Evolutionary conservation across 2,113 vertebrate genomes (phyloP), one percentile per base, ranked within the genome.

Genomic region (Tragelaphus buxtoni): DNA sequence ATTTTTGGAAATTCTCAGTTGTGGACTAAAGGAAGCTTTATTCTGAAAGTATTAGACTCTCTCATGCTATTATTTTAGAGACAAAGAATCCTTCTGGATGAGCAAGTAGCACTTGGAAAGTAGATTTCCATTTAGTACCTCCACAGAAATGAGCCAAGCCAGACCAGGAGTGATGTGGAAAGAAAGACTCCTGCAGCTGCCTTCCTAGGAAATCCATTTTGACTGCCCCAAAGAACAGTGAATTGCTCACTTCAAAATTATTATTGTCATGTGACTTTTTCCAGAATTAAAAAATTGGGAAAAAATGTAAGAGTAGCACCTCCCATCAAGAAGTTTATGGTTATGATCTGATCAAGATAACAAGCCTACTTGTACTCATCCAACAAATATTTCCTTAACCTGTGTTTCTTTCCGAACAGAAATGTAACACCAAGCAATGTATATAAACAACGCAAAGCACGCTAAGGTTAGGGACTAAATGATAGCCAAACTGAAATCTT

Each of bases 1-100:
- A 93, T 96, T 97, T 96, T 96, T 92, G 76, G 94, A 96, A 97
- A 93, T 74, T 55, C 76, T 87, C 95, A 92, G 81, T 96, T 97
- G 81, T 96, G 80, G 85, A 91, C 89, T 80, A 74, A 96, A 94
- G 76, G 74, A 96, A 95, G 74, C 20, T 94, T 93, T 96, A 65
- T 87, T 96, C 77, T 91, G 35, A 91, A 96, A 90, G 81, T 76
- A 90, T 76, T 90, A 91, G n/a, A 61, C 42, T 89, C 32, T 94
- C 53, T 32, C 58, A 53, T 61, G 86, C 58, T 95, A n/a, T 93
- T 94, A 85, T 97, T 96, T 96, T 88, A 76, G 63, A 93, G 74
- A 95, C 90, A 95, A 51, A 96, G 72, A 79, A 32, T 87, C 91
- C 92, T 97, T 94, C 92, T 35, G 55, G 65, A 42, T 96, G 55